Evolutionary conservation across 2,113 vertebrate species (phyloP).

Genomic region (Barnardius zonarius): DNA sequence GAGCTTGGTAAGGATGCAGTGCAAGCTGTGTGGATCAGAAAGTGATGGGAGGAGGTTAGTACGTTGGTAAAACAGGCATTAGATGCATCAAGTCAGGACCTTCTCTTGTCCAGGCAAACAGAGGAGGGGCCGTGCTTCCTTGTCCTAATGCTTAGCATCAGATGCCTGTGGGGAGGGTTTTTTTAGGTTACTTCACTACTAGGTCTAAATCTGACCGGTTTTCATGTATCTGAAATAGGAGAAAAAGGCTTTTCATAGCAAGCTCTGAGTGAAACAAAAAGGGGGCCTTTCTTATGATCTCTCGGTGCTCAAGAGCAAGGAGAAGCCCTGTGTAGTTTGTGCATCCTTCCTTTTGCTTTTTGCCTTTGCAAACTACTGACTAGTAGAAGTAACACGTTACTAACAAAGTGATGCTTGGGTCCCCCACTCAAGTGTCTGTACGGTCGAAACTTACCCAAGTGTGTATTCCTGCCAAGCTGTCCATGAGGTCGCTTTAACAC

Average conservation of each 20-base stretch:
- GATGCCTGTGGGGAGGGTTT: neutral
- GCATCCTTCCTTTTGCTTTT: neutral
- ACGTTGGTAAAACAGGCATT: rapidly evolving
- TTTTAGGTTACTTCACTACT: neutral
- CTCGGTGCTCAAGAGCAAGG: neutral
- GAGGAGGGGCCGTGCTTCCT: rapidly evolving
- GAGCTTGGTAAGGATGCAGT: neutral
- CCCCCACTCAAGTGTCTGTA: neutral
- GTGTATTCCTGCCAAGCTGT: neutral
- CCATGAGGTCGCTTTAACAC: neutral
- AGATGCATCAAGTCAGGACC: neutral
- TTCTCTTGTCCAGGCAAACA: neutral
- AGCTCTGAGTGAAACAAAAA: neutral
- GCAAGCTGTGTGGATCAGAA: neutral
- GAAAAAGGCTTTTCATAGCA: neutral
- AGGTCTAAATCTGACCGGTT: neutral
- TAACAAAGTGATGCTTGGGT: neutral
- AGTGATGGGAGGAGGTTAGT: neutral
- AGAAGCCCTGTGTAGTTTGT: neutral
- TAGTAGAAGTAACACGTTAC: neutral
- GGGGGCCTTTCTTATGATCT: neutral
- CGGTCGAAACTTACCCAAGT: neutral
- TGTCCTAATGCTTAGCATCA: neutral
- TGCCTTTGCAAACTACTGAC: neutral
- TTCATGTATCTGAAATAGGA: neutral